Evolutionary conservation across 92 coral and sea anemone species (phyloP), one percentile per base, ranked within the genome.

Genomic region (Porites evermanni): DNA sequence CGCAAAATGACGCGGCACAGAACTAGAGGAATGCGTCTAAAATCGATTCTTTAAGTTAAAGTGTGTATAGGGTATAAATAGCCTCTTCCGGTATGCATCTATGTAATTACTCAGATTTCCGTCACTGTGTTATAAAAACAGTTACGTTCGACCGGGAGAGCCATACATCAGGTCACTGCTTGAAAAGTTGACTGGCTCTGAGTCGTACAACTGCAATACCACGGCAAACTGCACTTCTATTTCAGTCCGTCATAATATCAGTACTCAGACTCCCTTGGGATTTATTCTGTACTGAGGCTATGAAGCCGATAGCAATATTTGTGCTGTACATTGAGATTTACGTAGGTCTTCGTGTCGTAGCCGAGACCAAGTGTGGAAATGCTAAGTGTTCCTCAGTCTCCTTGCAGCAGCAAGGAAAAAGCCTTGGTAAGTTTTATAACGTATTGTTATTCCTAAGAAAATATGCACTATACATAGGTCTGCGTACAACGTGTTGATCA

Each of bases 111-210:
- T 79, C 91, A 76, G 71, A 68, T 90, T 90, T 90, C 93, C 93
- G 93, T 72, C 87, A 80, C 69, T 83, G 92, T 71, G 79, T 81
- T 79, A 90, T 90, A 90, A 86, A 90, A 90, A 86, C 93, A 90
- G 87, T 83, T 83, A 83, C 80, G 64, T 73, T 61, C 50, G 61
- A 51, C 50, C 87, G 21, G 53, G 87, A 73, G 63, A 80, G 87
- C 64, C 87, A 83, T 44, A 83, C 53, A 79, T 13, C 18, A 21
- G 67, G 47, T 17, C 53, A 77, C 18, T 56, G 14, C 60, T 38
- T 38, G 47, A 4, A 38, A 38, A 3, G 47, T 38, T 38, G 47
- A 38, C 47, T 38, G 47, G 47, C 47, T 38, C 63, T 16, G 32
- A 47, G 80, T 14, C 67, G 72, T 73, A 67, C 47, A 9, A 83